phyloP scores from a whole-genome alignment of 2,888 invertebrate genomes.

The Mythimna loreyi region DNA sequence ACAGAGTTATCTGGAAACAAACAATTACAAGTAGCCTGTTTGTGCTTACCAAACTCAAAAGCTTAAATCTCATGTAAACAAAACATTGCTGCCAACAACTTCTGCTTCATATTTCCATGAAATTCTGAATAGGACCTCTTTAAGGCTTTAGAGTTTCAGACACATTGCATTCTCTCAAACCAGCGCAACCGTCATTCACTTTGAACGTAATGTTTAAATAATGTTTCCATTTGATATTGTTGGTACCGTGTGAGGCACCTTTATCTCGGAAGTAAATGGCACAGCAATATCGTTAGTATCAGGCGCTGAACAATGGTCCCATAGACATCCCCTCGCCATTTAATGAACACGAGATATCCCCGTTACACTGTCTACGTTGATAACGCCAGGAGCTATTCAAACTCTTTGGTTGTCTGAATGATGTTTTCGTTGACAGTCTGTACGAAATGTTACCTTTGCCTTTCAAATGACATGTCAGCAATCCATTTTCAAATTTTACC shows the following conservation, averaged over 20 bases:
- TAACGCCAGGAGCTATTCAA: constrained; percentile 51
- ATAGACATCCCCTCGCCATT: constrained; percentile 74
- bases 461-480: constrained; percentile 31
- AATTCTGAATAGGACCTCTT: constrained; percentile 54
- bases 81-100: constrained; percentile 41
- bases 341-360: constrained; percentile 76
- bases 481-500: constrained; percentile 44
- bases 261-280: constrained; percentile 81
- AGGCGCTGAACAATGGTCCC: constrained; percentile 77
- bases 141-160: constrained; percentile 43
- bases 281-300: constrained; percentile 81
- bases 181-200: constrained; percentile 58
- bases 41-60: constrained; percentile 18
- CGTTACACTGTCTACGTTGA: constrained; percentile 64
- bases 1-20: constrained; percentile 26
- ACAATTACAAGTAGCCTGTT: constrained; percentile 28
- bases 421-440: constrained; percentile 50
- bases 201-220: constrained; percentile 68
- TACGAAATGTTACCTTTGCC: constrained; percentile 37
- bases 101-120: constrained; percentile 52
- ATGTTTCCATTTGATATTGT: constrained; percentile 74
- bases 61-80: constrained; percentile 45
- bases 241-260: constrained; percentile 73
- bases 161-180: constrained; percentile 47
- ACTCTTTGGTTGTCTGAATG: constrained; percentile 56